phyloP scores from a whole-genome alignment of 1,140 invertebrate species.

The Apocrypta bakeri region DNA sequence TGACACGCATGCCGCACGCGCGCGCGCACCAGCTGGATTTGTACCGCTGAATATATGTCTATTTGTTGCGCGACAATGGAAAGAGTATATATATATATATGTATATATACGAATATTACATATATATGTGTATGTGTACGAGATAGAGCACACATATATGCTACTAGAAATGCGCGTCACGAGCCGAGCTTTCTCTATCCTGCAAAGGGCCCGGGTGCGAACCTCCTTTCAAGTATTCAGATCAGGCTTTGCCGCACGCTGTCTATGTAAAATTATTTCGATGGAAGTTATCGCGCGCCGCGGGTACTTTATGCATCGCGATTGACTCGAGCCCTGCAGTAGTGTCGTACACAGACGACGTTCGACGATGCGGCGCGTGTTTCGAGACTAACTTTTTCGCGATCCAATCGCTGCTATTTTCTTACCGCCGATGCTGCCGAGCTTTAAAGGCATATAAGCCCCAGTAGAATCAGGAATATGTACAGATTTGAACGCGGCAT shows the following conservation, averaged over 20 bases:
- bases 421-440: too few species aligned
- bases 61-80: slow-evolving; percentile 63
- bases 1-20: slow-evolving; percentile 66
- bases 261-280: slow-evolving; percentile 60
- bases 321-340: not conserved
- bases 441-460: too few species aligned
- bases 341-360: too few species aligned
- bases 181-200: slow-evolving; percentile 40
- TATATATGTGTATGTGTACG: too few species aligned
- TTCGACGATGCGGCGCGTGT: too few species aligned
- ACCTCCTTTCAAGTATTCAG: slow-evolving; percentile 53
- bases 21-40: slow-evolving; percentile 57
- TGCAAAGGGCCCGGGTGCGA: slow-evolving; percentile 40
- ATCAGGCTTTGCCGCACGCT: slow-evolving; percentile 57
- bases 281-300: slow-evolving; percentile 54
- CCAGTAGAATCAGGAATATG: too few species aligned
- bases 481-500: too few species aligned
- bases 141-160: slow-evolving; percentile 12
- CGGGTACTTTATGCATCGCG: slow-evolving; percentile 22
- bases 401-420: too few species aligned
- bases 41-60: not conserved
- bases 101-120: too few species aligned
- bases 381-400: not conserved
- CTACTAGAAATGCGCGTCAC: slow-evolving; percentile 66
- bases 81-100: too few species aligned